Percentiles rank a stretch among this genome's conserved stretches.
Evolutionary conservation across 2,888 invertebrate species (phyloP).

Genomic region (Rotaria sp.): DNA sequence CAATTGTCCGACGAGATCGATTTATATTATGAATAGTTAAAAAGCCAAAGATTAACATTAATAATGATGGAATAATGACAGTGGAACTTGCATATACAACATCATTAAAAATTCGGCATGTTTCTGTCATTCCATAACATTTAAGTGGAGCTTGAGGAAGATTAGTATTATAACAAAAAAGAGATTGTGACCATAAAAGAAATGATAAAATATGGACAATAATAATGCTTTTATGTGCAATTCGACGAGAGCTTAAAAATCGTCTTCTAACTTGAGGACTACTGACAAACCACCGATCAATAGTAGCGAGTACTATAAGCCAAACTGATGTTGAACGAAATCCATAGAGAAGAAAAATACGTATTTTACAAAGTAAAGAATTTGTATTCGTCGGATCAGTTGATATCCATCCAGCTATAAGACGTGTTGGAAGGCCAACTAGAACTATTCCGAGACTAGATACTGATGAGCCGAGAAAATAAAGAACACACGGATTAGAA

Average conservation of each 20-base stretch:
- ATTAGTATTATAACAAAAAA: background rate
- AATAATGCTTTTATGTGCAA: background rate
- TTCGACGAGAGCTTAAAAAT: background rate
- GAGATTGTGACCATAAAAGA: background rate
- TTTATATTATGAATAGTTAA: background rate
- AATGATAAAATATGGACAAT: background rate
- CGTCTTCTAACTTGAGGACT: background rate
- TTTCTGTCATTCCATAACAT: background rate
- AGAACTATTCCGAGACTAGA: background rate
- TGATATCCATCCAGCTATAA: background rate
- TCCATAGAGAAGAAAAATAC: background rate
- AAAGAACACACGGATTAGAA: background rate
- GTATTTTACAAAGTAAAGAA: background rate
- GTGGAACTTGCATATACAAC: background rate
- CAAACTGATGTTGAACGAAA: background rate
- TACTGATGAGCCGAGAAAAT: slow-evolving; percentile 20
- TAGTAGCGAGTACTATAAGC: background rate
- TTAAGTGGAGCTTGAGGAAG: background rate
- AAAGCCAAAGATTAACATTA: background rate
- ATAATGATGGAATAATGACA: background rate
- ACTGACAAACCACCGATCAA: background rate
- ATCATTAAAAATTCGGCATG: background rate
- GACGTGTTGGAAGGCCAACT: background rate
- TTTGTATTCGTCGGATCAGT: background rate
- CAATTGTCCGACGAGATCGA: background rate